These are phyloP conservation scores for Solenopsis fugax DNA, from an alignment of 1,140 invertebrate species.

Conservation along the genomic window DNA sequence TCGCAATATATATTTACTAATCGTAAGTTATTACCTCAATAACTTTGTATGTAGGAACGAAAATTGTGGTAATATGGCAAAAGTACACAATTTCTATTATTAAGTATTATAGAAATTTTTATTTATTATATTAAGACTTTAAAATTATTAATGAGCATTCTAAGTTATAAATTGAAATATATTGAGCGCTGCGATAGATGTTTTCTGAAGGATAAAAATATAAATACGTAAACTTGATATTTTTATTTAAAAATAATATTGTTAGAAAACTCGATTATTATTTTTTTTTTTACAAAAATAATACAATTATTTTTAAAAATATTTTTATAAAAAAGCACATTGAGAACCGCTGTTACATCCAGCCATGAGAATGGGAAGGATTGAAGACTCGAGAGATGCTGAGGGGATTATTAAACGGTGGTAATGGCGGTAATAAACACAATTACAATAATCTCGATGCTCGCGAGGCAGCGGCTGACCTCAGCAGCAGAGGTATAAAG, in stretches of 20 bases:
- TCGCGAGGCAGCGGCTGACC: slow-evolving; percentile 56
- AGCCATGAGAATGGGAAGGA: slow-evolving; percentile 33
- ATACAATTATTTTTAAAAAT: neutral
- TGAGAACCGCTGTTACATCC: slow-evolving; percentile 49
- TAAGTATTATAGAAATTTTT: neutral
- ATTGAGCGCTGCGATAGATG: neutral
- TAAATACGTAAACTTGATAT: neutral
- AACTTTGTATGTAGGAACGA: neutral
- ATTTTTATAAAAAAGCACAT: neutral
- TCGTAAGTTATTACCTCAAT: neutral
- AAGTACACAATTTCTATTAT: neutral
- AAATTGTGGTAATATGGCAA: neutral
- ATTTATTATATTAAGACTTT: neutral
- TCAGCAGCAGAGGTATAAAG: slow-evolving; percentile 59
- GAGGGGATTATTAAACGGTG: slow-evolving; percentile 70
- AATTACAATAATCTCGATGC: slow-evolving; percentile 69
- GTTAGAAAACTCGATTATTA: neutral
- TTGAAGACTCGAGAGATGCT: slow-evolving; percentile 20
- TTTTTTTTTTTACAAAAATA: neutral
- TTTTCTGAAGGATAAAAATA: neutral
- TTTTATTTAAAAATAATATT: neutral
- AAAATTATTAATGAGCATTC: neutral
- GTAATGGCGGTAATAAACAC: slow-evolving; percentile 68
- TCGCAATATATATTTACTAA: neutral
- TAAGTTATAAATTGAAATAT: neutral